These are phyloP conservation scores for Euphonia xanthogaster DNA, from an alignment of 2,797 vertebrate genomes.

Conservation along the genomic window DNA sequence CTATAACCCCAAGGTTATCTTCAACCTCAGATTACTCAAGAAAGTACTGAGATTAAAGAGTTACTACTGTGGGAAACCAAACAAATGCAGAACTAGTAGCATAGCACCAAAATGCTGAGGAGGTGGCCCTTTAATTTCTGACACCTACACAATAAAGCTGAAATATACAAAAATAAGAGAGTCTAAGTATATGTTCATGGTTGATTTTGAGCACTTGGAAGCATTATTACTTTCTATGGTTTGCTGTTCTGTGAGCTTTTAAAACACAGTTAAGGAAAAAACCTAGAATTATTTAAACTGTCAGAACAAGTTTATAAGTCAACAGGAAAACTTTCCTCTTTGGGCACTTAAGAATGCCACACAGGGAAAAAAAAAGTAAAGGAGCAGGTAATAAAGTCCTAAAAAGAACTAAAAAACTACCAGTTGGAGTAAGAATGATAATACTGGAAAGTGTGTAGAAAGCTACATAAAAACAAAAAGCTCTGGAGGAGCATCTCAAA, in stretches of 20 bases:
- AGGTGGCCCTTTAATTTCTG: not conserved
- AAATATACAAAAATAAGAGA: not conserved
- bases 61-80: not conserved
- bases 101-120: not conserved
- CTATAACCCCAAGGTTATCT: not conserved
- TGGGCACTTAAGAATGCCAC: not conserved
- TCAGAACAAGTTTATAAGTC: not conserved
- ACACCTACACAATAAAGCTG: not conserved
- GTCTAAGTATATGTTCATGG: not conserved
- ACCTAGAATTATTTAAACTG: not conserved
- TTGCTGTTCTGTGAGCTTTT: not conserved
- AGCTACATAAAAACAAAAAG: not conserved
- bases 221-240: not conserved
- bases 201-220: not conserved
- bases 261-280: not conserved
- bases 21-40: not conserved
- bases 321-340: not conserved
- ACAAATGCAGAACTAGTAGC: not conserved
- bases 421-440: not conserved
- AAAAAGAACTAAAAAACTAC: not conserved
- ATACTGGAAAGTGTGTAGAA: not conserved
- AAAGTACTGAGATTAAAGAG: not conserved
- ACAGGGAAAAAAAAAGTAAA: not conserved
- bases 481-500: not conserved
- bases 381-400: not conserved